Evolutionary conservation across 2,797 vertebrate genomes (phyloP).

Genomic region (Heterohyrax brucei): DNA sequence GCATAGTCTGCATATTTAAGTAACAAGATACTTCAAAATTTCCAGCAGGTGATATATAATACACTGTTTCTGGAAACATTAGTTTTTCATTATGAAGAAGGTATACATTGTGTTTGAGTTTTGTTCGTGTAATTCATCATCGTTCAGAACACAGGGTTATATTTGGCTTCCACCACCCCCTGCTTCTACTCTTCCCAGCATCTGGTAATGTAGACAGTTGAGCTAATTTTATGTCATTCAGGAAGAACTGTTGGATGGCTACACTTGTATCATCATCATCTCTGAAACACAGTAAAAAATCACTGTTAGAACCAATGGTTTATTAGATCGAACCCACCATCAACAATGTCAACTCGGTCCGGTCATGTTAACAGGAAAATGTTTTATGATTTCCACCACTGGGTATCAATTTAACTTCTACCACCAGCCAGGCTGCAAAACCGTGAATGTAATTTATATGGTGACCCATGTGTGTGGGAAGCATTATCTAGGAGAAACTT

Average conservation of each 20-base stretch:
- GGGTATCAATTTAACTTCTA: constrained; percentile 90
- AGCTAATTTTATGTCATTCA: constrained; percentile 88
- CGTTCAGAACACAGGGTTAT: constrained; percentile 79
- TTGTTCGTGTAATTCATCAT: constrained; percentile 53
- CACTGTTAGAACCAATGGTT: constrained; percentile 87
- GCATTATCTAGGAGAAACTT: constrained; percentile 88
- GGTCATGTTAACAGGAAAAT: constrained; percentile 88
- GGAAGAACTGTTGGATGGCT: constrained; percentile 85
- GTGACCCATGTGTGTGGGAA: constrained; percentile 85
- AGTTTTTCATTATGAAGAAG: constrained; percentile 76
- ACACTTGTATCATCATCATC: constrained; percentile 87
- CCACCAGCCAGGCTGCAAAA: constrained; percentile 86
- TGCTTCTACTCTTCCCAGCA: constrained; percentile 67
- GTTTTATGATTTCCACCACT: constrained; percentile 89
- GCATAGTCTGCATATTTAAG: constrained; percentile 51
- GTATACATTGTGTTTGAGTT: constrained; percentile 62
- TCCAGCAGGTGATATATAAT: constrained; percentile 73
- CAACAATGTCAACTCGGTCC: constrained; percentile 88
- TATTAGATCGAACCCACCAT: constrained; percentile 89
- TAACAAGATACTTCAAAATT: constrained; percentile 81
- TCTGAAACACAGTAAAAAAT: constrained; percentile 83
- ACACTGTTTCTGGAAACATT: constrained; percentile 78
- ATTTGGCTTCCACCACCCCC: constrained; percentile 71
- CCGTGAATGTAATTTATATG: constrained; percentile 87
- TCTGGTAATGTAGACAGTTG: constrained; percentile 76